phyloP scores from a whole-genome alignment of 2,888 invertebrate species.

The Scaptomyza cyrtandrae region DNA sequence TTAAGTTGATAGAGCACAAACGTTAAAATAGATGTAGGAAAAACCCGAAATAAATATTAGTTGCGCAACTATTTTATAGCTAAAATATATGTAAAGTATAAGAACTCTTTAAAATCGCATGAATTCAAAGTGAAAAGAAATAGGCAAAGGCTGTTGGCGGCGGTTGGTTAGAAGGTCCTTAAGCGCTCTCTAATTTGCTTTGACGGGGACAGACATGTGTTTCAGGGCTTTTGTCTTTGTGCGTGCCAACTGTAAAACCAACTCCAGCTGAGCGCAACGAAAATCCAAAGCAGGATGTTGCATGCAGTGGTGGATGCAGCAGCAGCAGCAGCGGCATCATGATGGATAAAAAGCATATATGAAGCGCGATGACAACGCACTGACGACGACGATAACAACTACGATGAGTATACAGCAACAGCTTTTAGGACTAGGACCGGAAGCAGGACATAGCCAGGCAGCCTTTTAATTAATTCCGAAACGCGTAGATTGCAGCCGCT shows the following conservation, averaged over 20 bases:
- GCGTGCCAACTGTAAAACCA: conserved; percentile 70
- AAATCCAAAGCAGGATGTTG: conserved; percentile 38
- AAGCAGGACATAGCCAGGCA: conserved; percentile 29
- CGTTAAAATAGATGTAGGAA: background rate
- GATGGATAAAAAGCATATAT: conserved; percentile 10
- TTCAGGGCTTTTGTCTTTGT: conserved; percentile 72
- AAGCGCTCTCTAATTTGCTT: conserved; percentile 72
- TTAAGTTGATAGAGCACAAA: conserved; percentile 72
- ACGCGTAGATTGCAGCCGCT: conserved; percentile 55
- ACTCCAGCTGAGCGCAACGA: conserved; percentile 62
- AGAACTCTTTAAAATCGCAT: conserved; percentile 42
- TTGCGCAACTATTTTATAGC: conserved; percentile 25
- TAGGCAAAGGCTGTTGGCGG: background rate
- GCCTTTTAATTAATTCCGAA: conserved; percentile 75
- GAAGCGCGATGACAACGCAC: conserved; percentile 17
- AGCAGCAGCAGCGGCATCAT: no score
- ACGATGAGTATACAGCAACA: conserved; percentile 30
- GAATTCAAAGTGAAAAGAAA: conserved; percentile 10
- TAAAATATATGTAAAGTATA: conserved; percentile 24
- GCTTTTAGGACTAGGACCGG: background rate
- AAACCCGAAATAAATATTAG: conserved; percentile 43
- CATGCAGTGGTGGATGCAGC: no score
- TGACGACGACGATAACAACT: conserved; percentile 31
- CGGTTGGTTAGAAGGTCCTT: conserved; percentile 32
- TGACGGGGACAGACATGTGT: conserved; percentile 75